Evolutionary conservation across 1,140 invertebrate species (phyloP).

Genomic region (Ostrea edulis): DNA sequence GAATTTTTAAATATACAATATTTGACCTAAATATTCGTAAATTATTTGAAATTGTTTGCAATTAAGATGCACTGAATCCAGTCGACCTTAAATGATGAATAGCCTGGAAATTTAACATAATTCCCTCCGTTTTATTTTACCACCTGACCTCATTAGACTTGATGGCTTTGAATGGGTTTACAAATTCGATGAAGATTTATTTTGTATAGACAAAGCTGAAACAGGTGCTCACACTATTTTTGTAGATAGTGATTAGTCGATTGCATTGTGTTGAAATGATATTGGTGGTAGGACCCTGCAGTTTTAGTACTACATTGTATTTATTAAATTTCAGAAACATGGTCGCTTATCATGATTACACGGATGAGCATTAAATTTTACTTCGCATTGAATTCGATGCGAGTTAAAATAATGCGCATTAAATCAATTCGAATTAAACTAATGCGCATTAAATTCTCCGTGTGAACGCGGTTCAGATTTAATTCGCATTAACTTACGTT

Average conservation of each 20-base stretch:
- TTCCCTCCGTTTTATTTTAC: neutral
- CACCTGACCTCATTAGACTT: neutral
- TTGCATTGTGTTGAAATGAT: neutral
- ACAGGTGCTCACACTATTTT: neutral
- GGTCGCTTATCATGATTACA: neutral
- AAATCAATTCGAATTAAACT: too few species aligned
- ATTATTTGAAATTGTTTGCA: too few species aligned
- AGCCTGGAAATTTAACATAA: neutral
- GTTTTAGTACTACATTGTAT: neutral
- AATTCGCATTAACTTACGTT: too few species aligned
- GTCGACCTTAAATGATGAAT: constrained; percentile 8
- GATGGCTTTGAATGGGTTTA: neutral
- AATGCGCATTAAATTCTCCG: too few species aligned
- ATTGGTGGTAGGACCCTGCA: neutral
- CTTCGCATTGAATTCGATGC: too few species aligned
- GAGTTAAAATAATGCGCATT: too few species aligned
- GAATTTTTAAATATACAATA: too few species aligned
- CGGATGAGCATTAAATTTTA: too few species aligned
- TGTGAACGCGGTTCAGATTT: too few species aligned
- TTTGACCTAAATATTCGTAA: too few species aligned
- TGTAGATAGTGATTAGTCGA: neutral
- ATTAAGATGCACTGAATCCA: neutral
- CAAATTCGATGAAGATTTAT: neutral
- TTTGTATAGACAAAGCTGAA: too few species aligned
- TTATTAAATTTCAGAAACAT: neutral